Evolutionary conservation across 2,797 vertebrate species (phyloP).

Genomic region (Oophaga sylvatica): DNA sequence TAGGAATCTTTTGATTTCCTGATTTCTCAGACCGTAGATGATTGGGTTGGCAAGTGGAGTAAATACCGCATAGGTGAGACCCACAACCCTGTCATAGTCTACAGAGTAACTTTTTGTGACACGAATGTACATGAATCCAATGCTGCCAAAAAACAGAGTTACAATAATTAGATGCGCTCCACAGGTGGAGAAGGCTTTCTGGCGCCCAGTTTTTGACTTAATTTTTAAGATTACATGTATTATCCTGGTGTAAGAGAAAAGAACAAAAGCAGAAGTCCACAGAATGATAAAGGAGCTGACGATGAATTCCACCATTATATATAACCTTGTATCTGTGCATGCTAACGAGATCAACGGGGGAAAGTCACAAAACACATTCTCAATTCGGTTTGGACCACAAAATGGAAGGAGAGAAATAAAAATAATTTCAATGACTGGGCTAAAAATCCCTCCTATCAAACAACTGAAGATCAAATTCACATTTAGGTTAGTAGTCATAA

Average conservation of each 20-base stretch:
- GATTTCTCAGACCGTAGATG: conserved; percentile 75
- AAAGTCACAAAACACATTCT: conserved; percentile 70
- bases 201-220: conserved; percentile 63
- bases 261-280: conserved; percentile 66
- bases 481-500: conserved; percentile 64
- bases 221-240: conserved; percentile 69
- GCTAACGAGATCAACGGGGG: conserved; percentile 67
- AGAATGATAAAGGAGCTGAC: conserved; percentile 67
- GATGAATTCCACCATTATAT: conserved; percentile 67
- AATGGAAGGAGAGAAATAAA: conserved; percentile 65
- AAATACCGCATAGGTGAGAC: conserved; percentile 54
- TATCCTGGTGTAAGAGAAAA: conserved; percentile 73
- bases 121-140: conserved; percentile 68
- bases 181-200: conserved; percentile 77
- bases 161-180: conserved; percentile 76
- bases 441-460: conserved; percentile 64
- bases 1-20: conserved; percentile 64
- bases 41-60: conserved; percentile 80
- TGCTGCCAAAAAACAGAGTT: conserved; percentile 69
- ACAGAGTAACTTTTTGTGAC: conserved; percentile 68
- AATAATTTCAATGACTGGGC: conserved; percentile 61
- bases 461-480: conserved; percentile 56
- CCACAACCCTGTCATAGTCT: conserved; percentile 62
- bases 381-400: conserved; percentile 66
- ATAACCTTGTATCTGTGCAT: conserved; percentile 66